These are phyloP conservation scores for Pterocles burchelli DNA, from an alignment of 2,113 vertebrate species.

Conservation along the genomic window DNA sequence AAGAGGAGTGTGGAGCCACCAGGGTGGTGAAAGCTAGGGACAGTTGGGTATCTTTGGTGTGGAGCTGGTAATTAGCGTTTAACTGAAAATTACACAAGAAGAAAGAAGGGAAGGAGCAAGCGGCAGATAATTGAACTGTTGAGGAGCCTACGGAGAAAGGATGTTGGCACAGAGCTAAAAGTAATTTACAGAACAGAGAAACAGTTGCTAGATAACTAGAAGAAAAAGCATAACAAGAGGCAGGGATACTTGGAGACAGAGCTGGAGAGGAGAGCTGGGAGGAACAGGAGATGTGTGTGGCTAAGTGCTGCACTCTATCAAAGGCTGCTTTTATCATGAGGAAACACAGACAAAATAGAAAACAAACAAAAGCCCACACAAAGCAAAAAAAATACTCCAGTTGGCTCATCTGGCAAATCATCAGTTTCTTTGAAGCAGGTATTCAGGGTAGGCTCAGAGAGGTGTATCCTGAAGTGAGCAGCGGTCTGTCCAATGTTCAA, in stretches of 20 bases:
- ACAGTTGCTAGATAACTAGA: neutral
- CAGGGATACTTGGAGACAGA: neutral
- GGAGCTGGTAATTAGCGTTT: conserved; percentile 1
- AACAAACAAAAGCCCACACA: neutral
- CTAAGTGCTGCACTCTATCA: neutral
- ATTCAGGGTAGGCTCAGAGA: neutral
- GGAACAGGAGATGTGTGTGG: accelerated
- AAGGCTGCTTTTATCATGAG: conserved; percentile 9
- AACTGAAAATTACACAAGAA: neutral
- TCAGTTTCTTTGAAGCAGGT: neutral
- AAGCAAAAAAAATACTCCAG: neutral
- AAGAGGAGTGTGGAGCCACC: neutral
- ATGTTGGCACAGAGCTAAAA: neutral
- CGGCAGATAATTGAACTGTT: conserved; percentile 29
- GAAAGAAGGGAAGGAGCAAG: conserved; percentile 5
- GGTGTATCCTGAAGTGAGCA: neutral
- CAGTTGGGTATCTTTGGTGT: neutral
- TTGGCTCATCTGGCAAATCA: neutral
- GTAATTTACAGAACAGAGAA: conserved; percentile 22
- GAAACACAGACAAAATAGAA: neutral
- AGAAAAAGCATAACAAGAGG: neutral
- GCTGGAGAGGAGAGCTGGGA: neutral
- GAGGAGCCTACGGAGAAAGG: neutral
- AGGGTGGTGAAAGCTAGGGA: neutral
- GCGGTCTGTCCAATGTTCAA: accelerated